Base-by-base conservation (phyloP, 2,888 invertebrate species). In the Hydrotaea diabolus region DNA sequence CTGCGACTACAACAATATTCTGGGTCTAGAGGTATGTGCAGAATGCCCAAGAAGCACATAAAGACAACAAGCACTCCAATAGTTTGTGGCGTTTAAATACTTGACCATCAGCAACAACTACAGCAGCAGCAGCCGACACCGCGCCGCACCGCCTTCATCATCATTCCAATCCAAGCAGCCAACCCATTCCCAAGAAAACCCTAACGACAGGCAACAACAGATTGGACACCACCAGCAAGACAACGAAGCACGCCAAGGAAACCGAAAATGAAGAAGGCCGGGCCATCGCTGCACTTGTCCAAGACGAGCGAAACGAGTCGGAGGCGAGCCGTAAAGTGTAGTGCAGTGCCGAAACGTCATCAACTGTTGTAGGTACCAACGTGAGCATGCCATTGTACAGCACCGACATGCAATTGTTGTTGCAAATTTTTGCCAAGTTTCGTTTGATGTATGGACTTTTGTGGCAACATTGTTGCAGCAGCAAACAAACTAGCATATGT, bases 391-490 rank as follows among this genome's bases (percentile, higher is more conserved):
- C 31, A 31, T 2, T 31, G 31, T 31, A 43, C 43, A 9, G 43
- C 43, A 31, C 2, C 31, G 9, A 1, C 2, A 4, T 31, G 4
- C 62, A n/a, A n/a, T 19, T 64, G 64, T n/a, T 36, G 36, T 39
- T 36, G 64, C 36, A 64, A 64, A 36, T 64, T 64, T 15, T 17
- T 31, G n/a, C 31, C 2, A 31, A 31, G 31, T 36, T 17, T 64
- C 15, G 19, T 64, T 64, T 36, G n/a, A 36, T 36, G 19, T 64
- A 19, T 64, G 59, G 26, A 59, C 26, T 15, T 1, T 26, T 21
- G 57, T 21, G 11, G 66, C 66, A 66, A 66, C 66, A 66, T 21
- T 66, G 66, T 66, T 66, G 66, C 66, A 66, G 19, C 0, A 19
- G 21, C 43, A 66, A 9, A n/a, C n/a, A 15, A n/a, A 9, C 15